Evolutionary conservation across 1,140 invertebrate genomes (phyloP).

Genomic region (Platorchestia sp.): DNA sequence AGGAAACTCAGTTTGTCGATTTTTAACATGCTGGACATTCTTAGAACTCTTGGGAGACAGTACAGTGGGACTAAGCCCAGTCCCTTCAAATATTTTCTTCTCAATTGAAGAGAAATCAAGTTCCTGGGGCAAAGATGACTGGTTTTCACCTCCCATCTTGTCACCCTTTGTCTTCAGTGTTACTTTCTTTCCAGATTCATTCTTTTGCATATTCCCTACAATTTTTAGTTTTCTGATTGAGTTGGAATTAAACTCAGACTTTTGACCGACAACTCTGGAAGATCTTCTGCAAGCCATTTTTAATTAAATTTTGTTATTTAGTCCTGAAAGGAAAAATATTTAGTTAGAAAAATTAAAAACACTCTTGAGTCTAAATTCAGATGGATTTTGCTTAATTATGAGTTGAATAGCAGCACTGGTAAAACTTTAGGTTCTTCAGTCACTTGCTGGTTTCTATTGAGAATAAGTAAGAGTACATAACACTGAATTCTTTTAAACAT

Average conservation of each 20-base stretch:
- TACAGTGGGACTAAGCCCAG: background rate
- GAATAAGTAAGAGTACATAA: too few relatives aligned
- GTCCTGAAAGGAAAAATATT: background rate
- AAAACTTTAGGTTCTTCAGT: too few relatives aligned
- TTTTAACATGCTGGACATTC: background rate
- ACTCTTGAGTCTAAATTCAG: background rate
- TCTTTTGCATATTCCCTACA: background rate
- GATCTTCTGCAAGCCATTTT: conserved; percentile 6
- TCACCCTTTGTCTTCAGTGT: background rate
- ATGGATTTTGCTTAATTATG: too few relatives aligned
- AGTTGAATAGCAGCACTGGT: too few relatives aligned
- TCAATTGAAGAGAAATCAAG: conserved; percentile 62
- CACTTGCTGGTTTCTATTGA: too few relatives aligned
- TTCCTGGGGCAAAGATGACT: conserved; percentile 5
- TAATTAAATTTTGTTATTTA: background rate
- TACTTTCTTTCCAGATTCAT: background rate
- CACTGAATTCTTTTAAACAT: too few relatives aligned
- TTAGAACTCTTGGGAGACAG: background rate
- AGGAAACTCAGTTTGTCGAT: background rate
- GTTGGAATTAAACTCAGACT: background rate
- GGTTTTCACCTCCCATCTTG: background rate
- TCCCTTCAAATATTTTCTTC: conserved; percentile 63
- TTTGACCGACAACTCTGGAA: background rate
- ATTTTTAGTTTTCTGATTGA: background rate
- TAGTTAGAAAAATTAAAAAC: background rate